Conservation (phyloP, 2,113 vertebrate species). For the Hyla sarda region DNA sequence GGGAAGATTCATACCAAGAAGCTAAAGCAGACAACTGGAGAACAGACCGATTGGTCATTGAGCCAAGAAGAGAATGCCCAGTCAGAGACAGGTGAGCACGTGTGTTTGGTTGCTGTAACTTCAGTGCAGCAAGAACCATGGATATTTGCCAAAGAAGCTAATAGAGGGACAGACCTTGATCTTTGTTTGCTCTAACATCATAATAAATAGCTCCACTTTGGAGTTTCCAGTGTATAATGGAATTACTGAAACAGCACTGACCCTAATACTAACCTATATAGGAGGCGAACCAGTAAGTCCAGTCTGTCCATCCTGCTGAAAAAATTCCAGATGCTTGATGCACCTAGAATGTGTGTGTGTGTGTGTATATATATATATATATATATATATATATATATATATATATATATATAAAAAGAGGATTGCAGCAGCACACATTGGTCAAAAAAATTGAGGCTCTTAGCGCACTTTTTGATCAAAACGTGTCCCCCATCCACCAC, state of each 20-base stretch:
- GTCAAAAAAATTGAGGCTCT: too few relatives aligned
- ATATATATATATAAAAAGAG: too few relatives aligned
- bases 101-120: background rate
- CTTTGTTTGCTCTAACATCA: background rate
- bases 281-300: background rate
- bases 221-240: too few relatives aligned
- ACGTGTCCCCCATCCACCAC: too few relatives aligned
- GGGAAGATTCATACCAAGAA: slow-evolving; percentile 82
- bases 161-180: background rate
- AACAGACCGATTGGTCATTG: slow-evolving; percentile 61
- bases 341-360: too few relatives aligned
- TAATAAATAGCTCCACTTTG: background rate
- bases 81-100: slow-evolving; percentile 66
- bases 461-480: too few relatives aligned
- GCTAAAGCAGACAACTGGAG: slow-evolving; percentile 65
- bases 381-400: too few relatives aligned
- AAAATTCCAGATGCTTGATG: too few relatives aligned
- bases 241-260: background rate
- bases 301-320: too few relatives aligned
- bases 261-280: background rate
- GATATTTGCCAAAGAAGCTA: background rate
- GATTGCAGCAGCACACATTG: too few relatives aligned
- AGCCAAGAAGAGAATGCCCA: slow-evolving; percentile 54
- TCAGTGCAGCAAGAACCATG: too few relatives aligned
- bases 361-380: too few relatives aligned